These are phyloP conservation scores for Schlechtendalia chinensis DNA, from an alignment of 1,140 invertebrate species.

Conservation along the genomic window DNA sequence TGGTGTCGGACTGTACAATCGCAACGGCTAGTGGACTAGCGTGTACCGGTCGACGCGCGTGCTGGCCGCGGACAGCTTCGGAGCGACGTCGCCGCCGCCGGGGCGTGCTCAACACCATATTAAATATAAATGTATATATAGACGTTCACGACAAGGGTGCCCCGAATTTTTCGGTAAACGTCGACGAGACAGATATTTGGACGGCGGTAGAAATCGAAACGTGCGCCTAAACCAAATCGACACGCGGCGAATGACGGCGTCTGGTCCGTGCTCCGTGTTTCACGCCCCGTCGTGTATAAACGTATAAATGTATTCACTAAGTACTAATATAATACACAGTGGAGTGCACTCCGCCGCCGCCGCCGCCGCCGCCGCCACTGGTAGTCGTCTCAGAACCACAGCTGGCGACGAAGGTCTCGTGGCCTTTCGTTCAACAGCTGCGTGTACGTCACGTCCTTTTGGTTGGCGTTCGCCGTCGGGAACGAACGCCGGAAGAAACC, in stretches of 20 bases:
- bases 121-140: too few relatives aligned
- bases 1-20: too few relatives aligned
- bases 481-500: slow-evolving; percentile 4
- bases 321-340: not conserved
- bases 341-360: not conserved
- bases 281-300: not conserved
- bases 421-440: slow-evolving; percentile 16
- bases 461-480: not conserved
- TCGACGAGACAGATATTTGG: not conserved
- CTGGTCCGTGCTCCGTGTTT: not conserved
- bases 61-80: too few relatives aligned
- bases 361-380: not conserved
- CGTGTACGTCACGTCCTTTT: slow-evolving; percentile 15
- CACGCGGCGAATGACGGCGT: not conserved
- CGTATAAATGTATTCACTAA: not conserved
- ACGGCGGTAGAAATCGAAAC: too few relatives aligned
- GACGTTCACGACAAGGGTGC: too few relatives aligned
- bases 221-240: too few relatives aligned
- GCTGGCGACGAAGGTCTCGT: not conserved
- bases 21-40: too few relatives aligned
- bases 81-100: too few relatives aligned
- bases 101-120: too few relatives aligned
- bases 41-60: too few relatives aligned
- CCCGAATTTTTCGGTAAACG: too few relatives aligned
- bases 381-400: slow-evolving; percentile 16